Base-by-base conservation (phyloP, 2,888 invertebrate genomes). In the Chymomyza fuscimana region DNA sequence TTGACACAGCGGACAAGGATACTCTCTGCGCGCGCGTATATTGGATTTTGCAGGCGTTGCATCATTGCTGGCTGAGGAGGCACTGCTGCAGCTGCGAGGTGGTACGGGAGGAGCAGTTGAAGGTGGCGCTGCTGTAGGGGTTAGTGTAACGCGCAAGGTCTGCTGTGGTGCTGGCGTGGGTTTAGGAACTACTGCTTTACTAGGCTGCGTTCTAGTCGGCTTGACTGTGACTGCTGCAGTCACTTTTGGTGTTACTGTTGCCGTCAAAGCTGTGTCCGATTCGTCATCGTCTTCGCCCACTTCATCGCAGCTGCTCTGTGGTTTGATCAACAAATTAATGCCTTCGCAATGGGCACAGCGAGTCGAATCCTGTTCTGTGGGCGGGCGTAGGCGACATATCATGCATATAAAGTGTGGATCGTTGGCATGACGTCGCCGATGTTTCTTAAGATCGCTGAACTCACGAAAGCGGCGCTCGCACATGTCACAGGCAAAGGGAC, bases 401-500 rank as follows among this genome's bases (percentile, higher is more conserved):
- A 92, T 91, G 72, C 92, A 92, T 22, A 89, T 82, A 67, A 89
- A 91, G 15, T 88, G 84, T 0, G 79, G 70, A 66, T 91, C 89
- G 19, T 88, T 86, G 0, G 84, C 71, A 69, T 92, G 92, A 9
- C 91, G 86, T 1, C 90, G 85, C 7, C 91, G 87, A 79, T 92
- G 92, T 73, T 92, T 92, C 71, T 91, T 91, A 12, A 92, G 81
- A 74, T 92, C 92, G 67, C 91, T 91, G 68, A 91, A 91, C 78
- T 92, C 92, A 4, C 92, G 89, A 70, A 92, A 92, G 7, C 92
- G 87, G 5, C 91, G 89, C 12, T 90, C 89, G 65, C 92, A 92
- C 66, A 92, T 78, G 72, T 91, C 91, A 66, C 92, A 92, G 1
- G 90, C 90, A 78, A 90, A 91, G 0, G 92, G 92, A 60, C 91